Evolutionary conservation across 2,113 vertebrate species (phyloP).

Genomic region (Aegotheles bennettii): DNA sequence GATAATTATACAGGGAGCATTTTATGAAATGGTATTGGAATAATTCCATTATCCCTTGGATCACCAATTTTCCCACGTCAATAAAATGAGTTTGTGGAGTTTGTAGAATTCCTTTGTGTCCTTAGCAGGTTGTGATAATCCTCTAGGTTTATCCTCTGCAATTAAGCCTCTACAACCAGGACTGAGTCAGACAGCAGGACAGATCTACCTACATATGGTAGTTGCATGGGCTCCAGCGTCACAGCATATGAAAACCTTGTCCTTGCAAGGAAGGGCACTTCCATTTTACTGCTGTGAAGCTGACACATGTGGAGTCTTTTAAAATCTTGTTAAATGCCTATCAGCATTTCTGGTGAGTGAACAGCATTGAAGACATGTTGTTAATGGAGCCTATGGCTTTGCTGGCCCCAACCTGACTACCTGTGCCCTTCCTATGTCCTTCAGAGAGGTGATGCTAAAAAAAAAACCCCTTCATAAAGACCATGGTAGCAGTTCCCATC

Average conservation of each 20-base stretch:
- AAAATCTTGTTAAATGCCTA: not conserved
- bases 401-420: not conserved
- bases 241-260: not conserved
- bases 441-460: fast-evolving
- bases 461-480: not conserved
- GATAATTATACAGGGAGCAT: not conserved
- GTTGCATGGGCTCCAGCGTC: not conserved
- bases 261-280: conserved; percentile 2
- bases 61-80: not conserved
- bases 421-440: not conserved
- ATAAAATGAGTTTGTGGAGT: not conserved
- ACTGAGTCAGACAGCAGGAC: not conserved
- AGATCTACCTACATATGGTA: conserved; percentile 15
- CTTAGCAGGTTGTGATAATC: not conserved
- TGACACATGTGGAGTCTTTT: conserved; percentile 33
- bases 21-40: not conserved
- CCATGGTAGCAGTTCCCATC: fast-evolving
- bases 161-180: not conserved
- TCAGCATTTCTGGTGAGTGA: not conserved
- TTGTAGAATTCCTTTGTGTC: not conserved
- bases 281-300: not conserved
- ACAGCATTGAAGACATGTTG: not conserved
- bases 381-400: not conserved
- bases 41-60: not conserved
- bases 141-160: not conserved